Base-by-base conservation (phyloP, 2,113 vertebrate genomes). In the Petrocephalus microphthalmus region DNA sequence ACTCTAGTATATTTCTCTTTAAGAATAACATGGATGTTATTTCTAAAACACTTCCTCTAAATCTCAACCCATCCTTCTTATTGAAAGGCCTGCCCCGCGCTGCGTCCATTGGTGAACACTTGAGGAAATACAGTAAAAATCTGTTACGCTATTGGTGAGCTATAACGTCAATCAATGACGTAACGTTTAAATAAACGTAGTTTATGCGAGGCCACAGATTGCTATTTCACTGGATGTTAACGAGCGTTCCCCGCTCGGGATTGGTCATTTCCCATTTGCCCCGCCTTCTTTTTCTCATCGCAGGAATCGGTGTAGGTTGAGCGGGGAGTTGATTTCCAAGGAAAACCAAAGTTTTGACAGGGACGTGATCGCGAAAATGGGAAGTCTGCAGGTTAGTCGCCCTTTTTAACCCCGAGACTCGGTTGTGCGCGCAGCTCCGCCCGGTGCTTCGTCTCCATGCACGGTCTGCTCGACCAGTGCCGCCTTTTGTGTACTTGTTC, bases 291-390 rank as follows among this genome's bases (percentile, higher is more conserved):
- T 37, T 56, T 37, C 53, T 71, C 71, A 19, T 83, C 42, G 42
- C 85, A 29, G 17, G 4, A 67, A 5, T 78, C 25, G 0, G 11
- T 0, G 90, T 91, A 90, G 94, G 90, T 92, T 90, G 90, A 84
- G 87, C 83, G 78, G 8, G 81, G 91, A 90, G 88, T 89, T 92
- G 91, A 92, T 91, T 90, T 84, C 91, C 90, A 52, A 89, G 90
- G 60, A 89, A 92, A 90, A 88, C 90, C 52, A 92, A 93, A 94
- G 91, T 94, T 93, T 81, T 89, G 89, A 42, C 82, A 88, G 89
- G 45, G 90, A 91, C 90, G 45, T 37, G 74, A 85, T 88, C 89
- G 60, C 85, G 67, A 93, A 91, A 90, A 95, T 95, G 95, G 83
- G 42, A 84, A 92, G 60, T 17, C 89, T 85, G 88, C 88, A 92